Base-by-base conservation (phyloP, 2,888 invertebrate species). In the Scaeva pyrastri region DNA sequence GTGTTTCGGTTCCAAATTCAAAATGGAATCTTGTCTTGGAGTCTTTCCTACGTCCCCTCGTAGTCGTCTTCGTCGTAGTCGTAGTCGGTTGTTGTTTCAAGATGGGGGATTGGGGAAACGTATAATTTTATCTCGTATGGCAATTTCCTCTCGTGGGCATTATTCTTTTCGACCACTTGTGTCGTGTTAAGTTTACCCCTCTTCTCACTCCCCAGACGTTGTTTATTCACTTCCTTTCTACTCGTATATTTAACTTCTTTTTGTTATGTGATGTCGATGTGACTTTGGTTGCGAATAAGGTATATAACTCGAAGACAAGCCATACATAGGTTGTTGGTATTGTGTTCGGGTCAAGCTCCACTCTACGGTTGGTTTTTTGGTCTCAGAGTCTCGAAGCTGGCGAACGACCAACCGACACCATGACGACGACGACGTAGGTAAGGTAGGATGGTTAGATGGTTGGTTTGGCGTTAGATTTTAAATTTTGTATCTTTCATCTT, bases 1-100 rank as follows among this genome's bases (percentile, higher is more conserved):
- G 41, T 71, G 62, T 62, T 21, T 68, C 48, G 72, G 21, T 62
- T 43, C 48, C 52, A 68, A 50, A 71, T 43, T 58, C 72, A 75
- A 85, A 81, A 82, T 74, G 86, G 86, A 77, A 77, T 73, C 85
- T 82, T 77, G 77, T 82, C 86, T 74, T 78, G 77, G 82, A 77
- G 66, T 64, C 48, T 7, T 31, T 7, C 31, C 31, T 31, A 31
- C 6, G 31, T 31, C n/a, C n/a, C n/a, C n/a, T n/a, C n/a, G n/a
- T n/a, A n/a, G n/a, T n/a, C n/a, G n/a, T n/a, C n/a, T n/a, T n/a
- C n/a, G n/a, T n/a, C n/a, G n/a, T n/a, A n/a, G n/a, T n/a, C 31
- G 1, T 26, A 4, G 26, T 26, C 26, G 31, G 3, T 31, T n/a
- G n/a, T n/a, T n/a, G 6, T 31, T 31, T 31, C 5, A 31, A 31